Percentiles rank a stretch among this genome's conserved stretches.
These are phyloP conservation scores for Lepeophtheirus nordmannii DNA, from an alignment of 2,888 invertebrate species.

Conservation along the genomic window DNA sequence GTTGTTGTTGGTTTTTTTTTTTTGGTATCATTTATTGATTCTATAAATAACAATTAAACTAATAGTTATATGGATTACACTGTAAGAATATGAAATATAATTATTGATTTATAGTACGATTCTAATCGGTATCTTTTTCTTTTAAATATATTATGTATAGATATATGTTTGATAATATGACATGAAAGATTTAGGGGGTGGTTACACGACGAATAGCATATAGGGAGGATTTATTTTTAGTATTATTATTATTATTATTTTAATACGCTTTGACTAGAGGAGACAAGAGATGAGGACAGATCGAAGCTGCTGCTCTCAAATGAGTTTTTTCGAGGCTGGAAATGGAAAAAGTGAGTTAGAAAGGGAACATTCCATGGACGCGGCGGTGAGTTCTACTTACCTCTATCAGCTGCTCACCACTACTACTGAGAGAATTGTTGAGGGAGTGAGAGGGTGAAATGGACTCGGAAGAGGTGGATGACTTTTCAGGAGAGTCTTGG, in stretches of 20 bases:
- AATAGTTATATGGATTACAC: not conserved
- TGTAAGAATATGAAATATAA: not conserved
- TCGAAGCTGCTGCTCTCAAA: not conserved
- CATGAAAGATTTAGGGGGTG: not conserved
- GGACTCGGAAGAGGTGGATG: not conserved
- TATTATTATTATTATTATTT: too few relatives aligned
- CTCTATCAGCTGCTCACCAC: not conserved
- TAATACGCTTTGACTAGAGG: not conserved
- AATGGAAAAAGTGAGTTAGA: not conserved
- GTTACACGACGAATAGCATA: not conserved
- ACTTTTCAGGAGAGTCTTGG: not conserved
- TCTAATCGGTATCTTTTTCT: not conserved
- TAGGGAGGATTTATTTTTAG: not conserved
- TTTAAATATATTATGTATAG: too few relatives aligned
- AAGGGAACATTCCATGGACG: not conserved
- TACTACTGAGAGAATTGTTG: not conserved
- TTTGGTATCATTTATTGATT: too few relatives aligned
- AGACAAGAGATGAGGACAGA: not conserved
- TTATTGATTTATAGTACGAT: not conserved
- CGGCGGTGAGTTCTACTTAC: not conserved
- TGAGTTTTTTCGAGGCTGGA: not conserved
- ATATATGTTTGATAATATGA: not conserved
- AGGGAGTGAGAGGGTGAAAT: not conserved
- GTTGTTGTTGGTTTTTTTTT: too few relatives aligned
- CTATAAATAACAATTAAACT: too few relatives aligned